A percentile compares a stretch with the other conserved stretches of the same genome.
These are phyloP conservation scores for Morelia viridis DNA, from an alignment of 2,797 vertebrate genomes.

Conservation along the genomic window DNA sequence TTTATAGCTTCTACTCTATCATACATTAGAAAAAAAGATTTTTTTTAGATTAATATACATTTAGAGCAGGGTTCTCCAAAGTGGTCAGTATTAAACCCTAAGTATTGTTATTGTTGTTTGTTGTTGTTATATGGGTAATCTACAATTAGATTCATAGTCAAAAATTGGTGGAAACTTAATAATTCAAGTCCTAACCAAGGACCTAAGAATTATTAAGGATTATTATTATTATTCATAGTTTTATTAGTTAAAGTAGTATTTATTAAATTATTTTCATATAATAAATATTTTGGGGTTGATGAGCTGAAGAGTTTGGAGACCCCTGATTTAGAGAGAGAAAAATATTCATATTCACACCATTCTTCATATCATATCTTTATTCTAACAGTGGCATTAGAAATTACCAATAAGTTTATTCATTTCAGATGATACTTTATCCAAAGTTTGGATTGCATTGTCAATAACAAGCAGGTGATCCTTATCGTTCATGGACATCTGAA, in stretches of 20 bases:
- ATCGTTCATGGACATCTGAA: constrained; percentile 54
- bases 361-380: neutral
- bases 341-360: neutral
- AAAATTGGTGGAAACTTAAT: too few relatives aligned
- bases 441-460: constrained; percentile 63
- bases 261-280: neutral
- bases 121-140: too few relatives aligned
- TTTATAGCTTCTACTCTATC: neutral
- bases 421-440: constrained; percentile 64
- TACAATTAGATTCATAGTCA: too few relatives aligned
- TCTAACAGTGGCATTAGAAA: neutral
- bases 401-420: constrained; percentile 75
- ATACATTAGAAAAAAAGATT: neutral
- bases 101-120: neutral
- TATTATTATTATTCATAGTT: too few relatives aligned
- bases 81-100: neutral
- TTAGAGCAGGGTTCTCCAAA: neutral
- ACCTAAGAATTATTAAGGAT: too few relatives aligned
- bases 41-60: neutral
- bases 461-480: constrained; percentile 57
- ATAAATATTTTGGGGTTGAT: neutral
- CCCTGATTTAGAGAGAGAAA: neutral
- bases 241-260: neutral
- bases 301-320: neutral
- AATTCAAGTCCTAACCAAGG: too few relatives aligned